phyloP scores from a whole-genome alignment of 2,797 vertebrate genomes.

The Xyrichtys novacula region DNA sequence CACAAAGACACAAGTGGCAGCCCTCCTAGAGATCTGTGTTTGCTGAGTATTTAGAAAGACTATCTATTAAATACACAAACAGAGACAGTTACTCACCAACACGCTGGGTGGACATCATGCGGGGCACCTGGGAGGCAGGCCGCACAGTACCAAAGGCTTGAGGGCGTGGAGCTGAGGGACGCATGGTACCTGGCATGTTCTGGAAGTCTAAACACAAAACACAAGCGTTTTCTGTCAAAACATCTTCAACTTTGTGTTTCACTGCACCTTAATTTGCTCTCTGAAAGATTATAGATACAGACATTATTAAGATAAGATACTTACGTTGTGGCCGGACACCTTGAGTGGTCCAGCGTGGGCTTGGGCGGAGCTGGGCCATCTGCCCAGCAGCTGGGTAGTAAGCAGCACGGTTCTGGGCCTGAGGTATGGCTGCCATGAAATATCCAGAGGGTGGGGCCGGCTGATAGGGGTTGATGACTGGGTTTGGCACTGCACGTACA shows the following conservation, averaged over 20 bases:
- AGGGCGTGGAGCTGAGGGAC: slow-evolving; percentile 92
- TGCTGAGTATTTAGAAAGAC: background rate
- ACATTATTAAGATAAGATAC: slow-evolving; percentile 55
- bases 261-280: background rate
- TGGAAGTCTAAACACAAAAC: slow-evolving; percentile 91
- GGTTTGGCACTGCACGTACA: slow-evolving; percentile 94
- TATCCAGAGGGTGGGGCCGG: slow-evolving; percentile 94
- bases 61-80: no score
- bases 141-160: slow-evolving; percentile 91
- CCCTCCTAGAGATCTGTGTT: background rate
- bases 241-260: background rate
- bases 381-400: slow-evolving; percentile 96
- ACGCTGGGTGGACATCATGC: slow-evolving; percentile 92
- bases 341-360: slow-evolving; percentile 96
- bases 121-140: slow-evolving; percentile 92
- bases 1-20: background rate
- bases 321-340: slow-evolving; percentile 95
- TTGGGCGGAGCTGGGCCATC: slow-evolving; percentile 94
- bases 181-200: slow-evolving; percentile 93
- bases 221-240: background rate
- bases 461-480: slow-evolving; percentile 97
- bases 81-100: slow-evolving; percentile 86
- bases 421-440: slow-evolving; percentile 98
- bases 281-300: background rate
- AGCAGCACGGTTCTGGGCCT: slow-evolving; percentile 94